Conservation (phyloP, 2,888 invertebrate species). For the Pomacea canaliculata region DNA sequence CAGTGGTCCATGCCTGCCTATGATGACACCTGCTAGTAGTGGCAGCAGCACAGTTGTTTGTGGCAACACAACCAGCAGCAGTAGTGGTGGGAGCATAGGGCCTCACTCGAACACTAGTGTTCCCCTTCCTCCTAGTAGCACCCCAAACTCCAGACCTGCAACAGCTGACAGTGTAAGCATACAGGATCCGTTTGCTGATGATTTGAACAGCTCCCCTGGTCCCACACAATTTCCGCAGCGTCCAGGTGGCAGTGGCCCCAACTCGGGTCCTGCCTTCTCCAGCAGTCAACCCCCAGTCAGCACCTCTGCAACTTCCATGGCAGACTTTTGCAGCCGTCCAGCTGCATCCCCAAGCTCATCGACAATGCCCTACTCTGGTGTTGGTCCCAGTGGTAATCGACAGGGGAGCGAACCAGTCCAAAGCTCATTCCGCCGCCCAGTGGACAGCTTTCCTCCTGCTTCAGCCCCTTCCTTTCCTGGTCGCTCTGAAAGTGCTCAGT, state of each 20-base stretch:
- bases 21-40: constrained; percentile 25
- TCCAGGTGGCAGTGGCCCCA: constrained; percentile 32
- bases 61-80: constrained; percentile 4
- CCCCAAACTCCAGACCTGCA: constrained; percentile 33
- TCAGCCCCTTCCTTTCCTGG: constrained; percentile 19
- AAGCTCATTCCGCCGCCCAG: constrained; percentile 25
- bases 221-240: constrained; percentile 42
- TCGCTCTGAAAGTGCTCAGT: constrained; percentile 33
- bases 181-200: constrained; percentile 69
- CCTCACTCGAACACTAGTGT: constrained; percentile 15
- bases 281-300: constrained; percentile 27
- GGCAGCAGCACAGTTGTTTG: background rate
- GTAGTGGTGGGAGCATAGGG: constrained; percentile 9
- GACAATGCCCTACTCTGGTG: constrained; percentile 14
- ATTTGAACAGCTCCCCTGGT: constrained; percentile 46
- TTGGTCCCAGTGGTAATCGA: background rate
- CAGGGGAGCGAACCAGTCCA: constrained; percentile 26
- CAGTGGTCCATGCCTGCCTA: constrained; percentile 24
- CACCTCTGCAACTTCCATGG: constrained; percentile 36
- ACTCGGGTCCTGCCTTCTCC: constrained; percentile 16
- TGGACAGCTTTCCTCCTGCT: constrained; percentile 17
- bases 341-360: background rate
- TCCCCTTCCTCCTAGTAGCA: constrained; percentile 25
- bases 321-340: constrained; percentile 24
- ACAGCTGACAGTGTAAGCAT: constrained; percentile 65